Evolutionary conservation across 2,888 invertebrate genomes (phyloP).

Genomic region (Dicycla oo): DNA sequence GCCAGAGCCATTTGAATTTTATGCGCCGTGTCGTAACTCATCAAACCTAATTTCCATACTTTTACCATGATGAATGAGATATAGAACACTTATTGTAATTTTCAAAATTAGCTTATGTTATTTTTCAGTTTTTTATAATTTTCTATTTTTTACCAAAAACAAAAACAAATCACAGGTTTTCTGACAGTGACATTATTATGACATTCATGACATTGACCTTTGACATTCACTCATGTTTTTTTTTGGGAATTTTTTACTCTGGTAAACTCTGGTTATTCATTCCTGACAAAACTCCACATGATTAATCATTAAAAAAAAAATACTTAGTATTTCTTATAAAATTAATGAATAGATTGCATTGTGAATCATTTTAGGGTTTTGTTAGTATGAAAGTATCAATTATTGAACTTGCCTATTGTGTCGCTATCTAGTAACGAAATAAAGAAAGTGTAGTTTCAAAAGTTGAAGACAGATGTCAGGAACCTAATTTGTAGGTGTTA

Average conservation of each 20-base stretch:
- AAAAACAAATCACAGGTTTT: constrained; percentile 44
- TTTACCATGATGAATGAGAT: constrained; percentile 71
- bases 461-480: not conserved
- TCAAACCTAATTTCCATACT: constrained; percentile 84
- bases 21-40: constrained; percentile 84
- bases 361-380: not conserved
- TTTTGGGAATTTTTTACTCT: not conserved
- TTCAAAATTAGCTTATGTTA: not conserved
- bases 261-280: too few species aligned
- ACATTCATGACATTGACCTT: constrained; percentile 17
- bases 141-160: constrained; percentile 49
- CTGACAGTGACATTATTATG: constrained; percentile 35
- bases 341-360: not conserved
- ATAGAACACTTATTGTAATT: not conserved
- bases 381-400: not conserved
- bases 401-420: not conserved
- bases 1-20: constrained; percentile 84
- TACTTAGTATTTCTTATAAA: not conserved
- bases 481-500: not conserved
- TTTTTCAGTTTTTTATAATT: constrained; percentile 28
- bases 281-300: not conserved
- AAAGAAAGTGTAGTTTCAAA: not conserved
- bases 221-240: not conserved
- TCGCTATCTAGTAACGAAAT: constrained; percentile 14
- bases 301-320: not conserved